Evolutionary conservation across 2,888 invertebrate species (phyloP), one percentile per base, ranked within the genome.

Genomic region (Ellobium chinense): DNA sequence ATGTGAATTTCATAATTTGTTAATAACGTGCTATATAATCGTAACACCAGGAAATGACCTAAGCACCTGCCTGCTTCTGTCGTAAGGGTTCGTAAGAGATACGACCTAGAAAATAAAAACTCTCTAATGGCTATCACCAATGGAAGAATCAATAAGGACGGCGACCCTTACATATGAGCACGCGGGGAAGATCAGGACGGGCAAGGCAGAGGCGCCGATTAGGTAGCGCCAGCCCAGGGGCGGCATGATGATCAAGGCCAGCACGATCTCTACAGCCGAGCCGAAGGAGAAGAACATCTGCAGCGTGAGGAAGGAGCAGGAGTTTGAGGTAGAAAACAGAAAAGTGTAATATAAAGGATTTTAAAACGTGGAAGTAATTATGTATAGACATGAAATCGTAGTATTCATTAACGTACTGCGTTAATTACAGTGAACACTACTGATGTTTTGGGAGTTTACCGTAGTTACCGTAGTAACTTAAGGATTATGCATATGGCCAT

Each of bases 201-300:
- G 78, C 21, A 70, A 0, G 1, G 78, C 60, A 7, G 78, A 70
- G 14, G 60, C 1, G 1, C 29, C 78, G 62, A 78, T 18, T 39
- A 78, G 46, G 39, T 69, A 78, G n/a, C 54, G 36, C 78, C 78
- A 78, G 27, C 78, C 78, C 46, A 78, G 31, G 1, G 62, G 27
- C 1, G 78, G 78, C 70, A 78, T 70, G 27, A 78, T 60, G 27
- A 70, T 4, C 24, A 24, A n/a, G 4, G 78, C 78, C 31, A 78
- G 7, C 37, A 70, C 5, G 29, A 78, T 46, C 46, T 78, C 70
- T 14, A 78, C 34, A n/a, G 58, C 69, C 3, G 78, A 37, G 0
- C 78, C 78, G 14, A 78, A 18, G 4, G 70, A 62, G 58, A 54
- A 78, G 62, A 78, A 78, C 39, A 78, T 27, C 78, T 78, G 78